These are phyloP conservation scores for Dasypolia templi DNA, from an alignment of 2,888 invertebrate species.

Conservation along the genomic window DNA sequence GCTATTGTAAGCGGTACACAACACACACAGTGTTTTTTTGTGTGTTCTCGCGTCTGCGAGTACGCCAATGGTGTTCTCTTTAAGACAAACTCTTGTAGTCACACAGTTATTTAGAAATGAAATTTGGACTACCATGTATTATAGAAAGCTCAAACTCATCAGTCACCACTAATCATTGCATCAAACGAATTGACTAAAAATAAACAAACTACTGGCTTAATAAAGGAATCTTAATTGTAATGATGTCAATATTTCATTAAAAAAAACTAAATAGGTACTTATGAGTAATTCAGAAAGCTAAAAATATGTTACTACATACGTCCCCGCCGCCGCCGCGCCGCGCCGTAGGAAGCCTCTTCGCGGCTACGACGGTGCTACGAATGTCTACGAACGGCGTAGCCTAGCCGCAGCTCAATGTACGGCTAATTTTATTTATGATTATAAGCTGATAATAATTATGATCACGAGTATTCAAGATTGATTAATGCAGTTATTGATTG, in stretches of 20 bases:
- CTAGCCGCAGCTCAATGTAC: background rate
- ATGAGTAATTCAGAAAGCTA: too few relatives aligned
- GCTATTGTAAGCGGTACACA: background rate
- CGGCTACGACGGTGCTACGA: constrained; percentile 49
- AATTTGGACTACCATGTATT: background rate
- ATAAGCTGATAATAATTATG: constrained; percentile 7
- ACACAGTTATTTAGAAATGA: background rate
- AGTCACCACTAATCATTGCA: too few relatives aligned
- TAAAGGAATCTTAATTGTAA: background rate
- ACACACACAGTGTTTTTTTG: background rate
- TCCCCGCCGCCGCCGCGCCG: background rate
- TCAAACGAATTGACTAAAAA: background rate
- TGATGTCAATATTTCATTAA: background rate
- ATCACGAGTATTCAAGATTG: background rate
- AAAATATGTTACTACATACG: too few relatives aligned
- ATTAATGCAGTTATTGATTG: background rate
- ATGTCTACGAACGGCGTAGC: constrained; percentile 36
- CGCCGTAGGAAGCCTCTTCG: constrained; percentile 24
- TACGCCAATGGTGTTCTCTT: background rate
- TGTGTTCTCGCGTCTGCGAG: background rate
- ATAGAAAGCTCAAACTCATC: background rate
- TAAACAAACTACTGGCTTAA: background rate
- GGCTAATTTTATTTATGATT: background rate
- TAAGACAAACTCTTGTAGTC: too few relatives aligned
- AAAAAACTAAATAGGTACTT: background rate